These are phyloP conservation scores for Corbicula japonica DNA, from an alignment of 2,888 invertebrate species.

Conservation along the genomic window DNA sequence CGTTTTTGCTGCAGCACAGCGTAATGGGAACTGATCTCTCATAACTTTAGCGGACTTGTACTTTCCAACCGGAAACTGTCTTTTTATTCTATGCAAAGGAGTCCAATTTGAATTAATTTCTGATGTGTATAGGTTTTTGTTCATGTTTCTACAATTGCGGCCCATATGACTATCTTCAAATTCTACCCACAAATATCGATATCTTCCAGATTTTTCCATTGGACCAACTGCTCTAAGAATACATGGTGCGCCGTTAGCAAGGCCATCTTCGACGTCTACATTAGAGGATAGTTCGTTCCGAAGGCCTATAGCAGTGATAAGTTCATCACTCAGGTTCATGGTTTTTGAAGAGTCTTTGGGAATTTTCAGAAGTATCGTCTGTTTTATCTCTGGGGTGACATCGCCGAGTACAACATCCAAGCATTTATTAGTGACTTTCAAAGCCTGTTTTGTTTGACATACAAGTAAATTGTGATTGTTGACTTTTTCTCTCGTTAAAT, in stretches of 20 bases:
- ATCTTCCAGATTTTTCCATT: slow-evolving; percentile 4
- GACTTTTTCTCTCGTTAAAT: slow-evolving; percentile 23
- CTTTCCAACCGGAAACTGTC: slow-evolving; percentile 31
- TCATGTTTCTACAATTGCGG: background rate
- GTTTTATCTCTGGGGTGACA: slow-evolving; percentile 30
- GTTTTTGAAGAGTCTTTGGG: slow-evolving; percentile 37
- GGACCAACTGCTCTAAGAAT: slow-evolving; percentile 19
- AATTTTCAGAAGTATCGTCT: slow-evolving; percentile 10
- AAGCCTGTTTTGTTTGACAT: background rate
- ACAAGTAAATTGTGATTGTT: slow-evolving; percentile 31
- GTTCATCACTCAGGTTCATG: slow-evolving; percentile 13
- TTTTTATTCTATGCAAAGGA: slow-evolving; percentile 29
- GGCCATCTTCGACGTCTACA: slow-evolving; percentile 48
- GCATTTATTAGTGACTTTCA: slow-evolving; percentile 3
- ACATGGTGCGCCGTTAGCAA: slow-evolving; percentile 43
- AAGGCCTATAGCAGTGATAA: slow-evolving; percentile 22
- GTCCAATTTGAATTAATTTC: slow-evolving; percentile 25
- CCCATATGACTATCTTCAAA: slow-evolving; percentile 37
- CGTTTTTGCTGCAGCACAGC: slow-evolving; percentile 29
- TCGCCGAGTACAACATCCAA: slow-evolving; percentile 48
- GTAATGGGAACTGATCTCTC: slow-evolving; percentile 37
- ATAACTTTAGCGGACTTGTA: slow-evolving; percentile 28
- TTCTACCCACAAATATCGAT: slow-evolving; percentile 18
- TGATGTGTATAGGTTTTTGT: slow-evolving; percentile 13
- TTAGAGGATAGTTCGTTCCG: slow-evolving; percentile 30